Percentiles rank a stretch among this genome's conserved stretches.
Evolutionary conservation across 2,888 invertebrate genomes (phyloP).

Genomic region (Xestobium rufovillosum): DNA sequence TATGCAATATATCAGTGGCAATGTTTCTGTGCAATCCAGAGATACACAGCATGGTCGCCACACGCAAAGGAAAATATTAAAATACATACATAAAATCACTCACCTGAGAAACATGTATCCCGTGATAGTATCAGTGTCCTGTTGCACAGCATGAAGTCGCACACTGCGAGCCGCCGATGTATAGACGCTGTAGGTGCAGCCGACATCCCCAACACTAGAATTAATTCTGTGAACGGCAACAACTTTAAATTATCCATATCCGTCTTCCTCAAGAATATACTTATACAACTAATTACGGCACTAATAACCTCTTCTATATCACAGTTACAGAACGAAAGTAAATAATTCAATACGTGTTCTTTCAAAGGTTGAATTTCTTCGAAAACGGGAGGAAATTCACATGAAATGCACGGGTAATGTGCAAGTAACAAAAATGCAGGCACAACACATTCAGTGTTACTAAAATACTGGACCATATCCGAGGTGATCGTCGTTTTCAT

Average conservation of each 20-base stretch:
- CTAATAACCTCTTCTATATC: conserved; percentile 34
- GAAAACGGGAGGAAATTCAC: conserved; percentile 27
- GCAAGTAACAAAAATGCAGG: conserved; percentile 30
- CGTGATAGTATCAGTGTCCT: conserved; percentile 20
- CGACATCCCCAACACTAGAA: conserved; percentile 27
- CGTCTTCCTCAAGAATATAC: conserved; percentile 30
- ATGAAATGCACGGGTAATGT: conserved; percentile 35
- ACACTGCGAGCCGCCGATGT: conserved; percentile 30
- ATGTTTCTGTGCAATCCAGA: no score
- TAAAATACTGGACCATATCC: no score
- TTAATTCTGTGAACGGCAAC: conserved; percentile 21
- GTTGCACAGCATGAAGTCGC: conserved; percentile 28
- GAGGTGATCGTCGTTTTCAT: no score
- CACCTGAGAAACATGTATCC: not conserved
- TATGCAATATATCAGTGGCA: no score
- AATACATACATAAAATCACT: no score
- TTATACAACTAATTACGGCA: conserved; percentile 32
- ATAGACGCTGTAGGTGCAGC: conserved; percentile 31
- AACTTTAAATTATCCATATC: conserved; percentile 23
- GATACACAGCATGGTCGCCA: no score
- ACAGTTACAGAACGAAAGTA: conserved; percentile 28
- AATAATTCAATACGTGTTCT: conserved; percentile 32
- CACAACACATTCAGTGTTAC: conserved; percentile 16
- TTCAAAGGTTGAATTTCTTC: no score
- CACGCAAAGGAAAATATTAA: no score